These are phyloP conservation scores for Eupeodes latifasciatus DNA, from an alignment of 2,888 invertebrate genomes.

Conservation along the genomic window DNA sequence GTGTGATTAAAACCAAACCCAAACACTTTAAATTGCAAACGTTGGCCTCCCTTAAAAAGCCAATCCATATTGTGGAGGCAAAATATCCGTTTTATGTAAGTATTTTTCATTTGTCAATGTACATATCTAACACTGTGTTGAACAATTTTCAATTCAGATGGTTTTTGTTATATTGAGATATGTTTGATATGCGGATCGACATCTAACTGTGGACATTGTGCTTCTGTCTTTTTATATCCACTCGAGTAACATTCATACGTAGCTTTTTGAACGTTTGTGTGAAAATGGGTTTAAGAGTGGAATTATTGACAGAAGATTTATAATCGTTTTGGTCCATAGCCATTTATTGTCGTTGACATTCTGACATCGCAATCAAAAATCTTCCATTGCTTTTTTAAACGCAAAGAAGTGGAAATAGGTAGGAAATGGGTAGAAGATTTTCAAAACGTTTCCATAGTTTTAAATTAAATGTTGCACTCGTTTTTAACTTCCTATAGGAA, in stretches of 20 bases:
- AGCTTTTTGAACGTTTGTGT: background rate
- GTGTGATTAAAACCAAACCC: slow-evolving; percentile 77
- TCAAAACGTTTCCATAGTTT: too few species aligned
- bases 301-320: slow-evolving; percentile 72
- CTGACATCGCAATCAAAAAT: slow-evolving; percentile 9
- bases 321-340: slow-evolving; percentile 28
- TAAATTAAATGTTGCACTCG: too few species aligned
- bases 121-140: slow-evolving; percentile 1
- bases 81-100: slow-evolving; percentile 49
- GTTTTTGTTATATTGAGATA: slow-evolving; percentile 54
- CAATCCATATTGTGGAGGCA: slow-evolving; percentile 10
- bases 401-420: too few species aligned
- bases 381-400: background rate
- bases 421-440: too few species aligned
- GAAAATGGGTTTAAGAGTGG: slow-evolving; percentile 55
- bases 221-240: slow-evolving; percentile 14
- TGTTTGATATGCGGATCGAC: slow-evolving; percentile 15
- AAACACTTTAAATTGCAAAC: slow-evolving; percentile 67
- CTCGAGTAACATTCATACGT: background rate
- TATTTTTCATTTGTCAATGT: slow-evolving; percentile 3
- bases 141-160: slow-evolving; percentile 38
- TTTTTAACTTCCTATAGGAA: too few species aligned
- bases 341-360: slow-evolving; percentile 29
- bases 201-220: slow-evolving; percentile 36
- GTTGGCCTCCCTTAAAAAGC: slow-evolving; percentile 20